Evolutionary conservation across 2,113 vertebrate genomes (phyloP).

Genomic region (Hiodon alosoides): DNA sequence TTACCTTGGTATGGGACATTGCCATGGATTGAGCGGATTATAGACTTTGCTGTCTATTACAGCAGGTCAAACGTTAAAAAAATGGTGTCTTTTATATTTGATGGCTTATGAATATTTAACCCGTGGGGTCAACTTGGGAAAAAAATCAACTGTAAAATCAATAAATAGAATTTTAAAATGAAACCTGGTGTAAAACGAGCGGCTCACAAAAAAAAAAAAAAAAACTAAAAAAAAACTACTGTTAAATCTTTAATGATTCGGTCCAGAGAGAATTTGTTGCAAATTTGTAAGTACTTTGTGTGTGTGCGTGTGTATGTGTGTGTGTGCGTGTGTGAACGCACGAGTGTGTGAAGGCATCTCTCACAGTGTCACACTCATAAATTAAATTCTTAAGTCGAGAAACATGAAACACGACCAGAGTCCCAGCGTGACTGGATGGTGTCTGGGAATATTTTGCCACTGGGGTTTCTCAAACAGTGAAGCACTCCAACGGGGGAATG

Average conservation of each 20-base stretch:
- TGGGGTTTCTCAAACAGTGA: slow-evolving; percentile 25
- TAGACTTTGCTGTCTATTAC: slow-evolving; percentile 44
- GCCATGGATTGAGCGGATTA: slow-evolving; percentile 47
- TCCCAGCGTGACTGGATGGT: slow-evolving; percentile 46
- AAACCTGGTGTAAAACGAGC: slow-evolving; percentile 48
- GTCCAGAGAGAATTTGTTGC: slow-evolving; percentile 38
- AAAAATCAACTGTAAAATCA: slow-evolving; percentile 49
- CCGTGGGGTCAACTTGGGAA: slow-evolving; percentile 45
- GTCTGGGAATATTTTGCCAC: slow-evolving; percentile 53
- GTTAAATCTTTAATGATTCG: slow-evolving; percentile 50
- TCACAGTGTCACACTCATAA: slow-evolving; percentile 55
- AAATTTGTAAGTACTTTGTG: slow-evolving; percentile 27
- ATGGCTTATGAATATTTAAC: slow-evolving; percentile 66
- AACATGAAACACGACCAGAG: slow-evolving; percentile 56
- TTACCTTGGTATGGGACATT: slow-evolving; percentile 53
- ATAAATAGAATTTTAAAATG: slow-evolving; percentile 54
- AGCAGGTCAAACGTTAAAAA: slow-evolving; percentile 56
- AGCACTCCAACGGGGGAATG: slow-evolving; percentile 12
- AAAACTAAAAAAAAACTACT: slow-evolving; percentile 43
- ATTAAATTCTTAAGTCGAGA: slow-evolving; percentile 60
- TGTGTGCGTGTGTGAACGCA: slow-evolving; percentile 25
- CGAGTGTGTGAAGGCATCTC: slow-evolving; percentile 46
- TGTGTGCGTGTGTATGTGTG: slow-evolving; percentile 21
- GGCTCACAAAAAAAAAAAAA: slow-evolving; percentile 41
- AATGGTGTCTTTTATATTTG: slow-evolving; percentile 61